A percentile compares a stretch with the other conserved stretches of the same genome.
Conservation (phyloP, 2,888 invertebrate species). For the Frankliniella fusca region DNA sequence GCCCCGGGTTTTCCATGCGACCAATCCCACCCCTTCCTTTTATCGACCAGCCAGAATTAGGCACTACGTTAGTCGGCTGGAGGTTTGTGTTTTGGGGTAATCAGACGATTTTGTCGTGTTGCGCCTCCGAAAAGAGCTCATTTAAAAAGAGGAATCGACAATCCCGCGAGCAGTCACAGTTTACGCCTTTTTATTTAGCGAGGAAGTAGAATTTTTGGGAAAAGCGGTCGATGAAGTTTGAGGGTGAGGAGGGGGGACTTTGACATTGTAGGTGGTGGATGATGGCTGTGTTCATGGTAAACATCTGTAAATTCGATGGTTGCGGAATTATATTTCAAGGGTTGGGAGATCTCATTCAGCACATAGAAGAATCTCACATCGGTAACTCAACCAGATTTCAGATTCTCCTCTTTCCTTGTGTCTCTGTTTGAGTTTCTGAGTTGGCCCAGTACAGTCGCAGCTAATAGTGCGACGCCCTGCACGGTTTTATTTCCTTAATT, state of each 20-base stretch:
- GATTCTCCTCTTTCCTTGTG: constrained; percentile 11
- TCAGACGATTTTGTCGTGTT: too few species aligned
- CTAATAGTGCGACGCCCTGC: constrained; percentile 16
- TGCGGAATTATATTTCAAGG: constrained; percentile 79
- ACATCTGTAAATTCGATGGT: constrained; percentile 83
- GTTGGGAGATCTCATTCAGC: constrained; percentile 75
- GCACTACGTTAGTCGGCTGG: background rate
- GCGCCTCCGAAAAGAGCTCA: too few species aligned
- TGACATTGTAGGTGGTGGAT: constrained; percentile 26
- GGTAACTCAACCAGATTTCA: constrained; percentile 56
- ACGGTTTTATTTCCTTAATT: constrained; percentile 6
- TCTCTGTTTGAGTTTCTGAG: constrained; percentile 7
- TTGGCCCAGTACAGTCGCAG: constrained; percentile 4
- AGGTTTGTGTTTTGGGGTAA: too few species aligned
- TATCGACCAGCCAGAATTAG: constrained; percentile 48
- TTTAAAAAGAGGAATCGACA: background rate
- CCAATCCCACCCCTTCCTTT: constrained; percentile 36
- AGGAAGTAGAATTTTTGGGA: background rate
- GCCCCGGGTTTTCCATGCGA: constrained; percentile 18
- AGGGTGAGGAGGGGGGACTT: background rate
- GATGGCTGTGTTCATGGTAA: constrained; percentile 87
- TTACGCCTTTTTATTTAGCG: background rate
- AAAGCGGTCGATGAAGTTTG: too few species aligned
- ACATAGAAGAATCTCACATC: constrained; percentile 83
- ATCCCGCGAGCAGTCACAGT: background rate